These are phyloP conservation scores for Anarrhichthys ocellatus DNA, from an alignment of 2,113 vertebrate genomes.

Conservation along the genomic window DNA sequence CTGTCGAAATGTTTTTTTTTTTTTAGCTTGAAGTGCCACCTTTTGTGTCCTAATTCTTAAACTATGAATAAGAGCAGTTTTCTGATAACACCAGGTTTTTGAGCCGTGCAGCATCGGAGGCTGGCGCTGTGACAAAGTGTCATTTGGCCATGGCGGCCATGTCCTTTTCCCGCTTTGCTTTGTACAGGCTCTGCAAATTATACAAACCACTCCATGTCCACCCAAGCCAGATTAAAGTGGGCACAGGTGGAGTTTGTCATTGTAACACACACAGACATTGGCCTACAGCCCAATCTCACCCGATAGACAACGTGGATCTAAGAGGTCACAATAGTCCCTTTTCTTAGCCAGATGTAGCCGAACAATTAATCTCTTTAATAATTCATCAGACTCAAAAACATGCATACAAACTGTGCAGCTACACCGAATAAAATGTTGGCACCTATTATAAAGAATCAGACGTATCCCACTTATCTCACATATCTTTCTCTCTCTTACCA, in stretches of 20 bases:
- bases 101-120: neutral
- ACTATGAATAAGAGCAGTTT: slow-evolving; percentile 27
- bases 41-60: slow-evolving; percentile 38
- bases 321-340: slow-evolving; percentile 28
- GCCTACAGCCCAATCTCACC: slow-evolving; percentile 7
- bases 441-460: neutral
- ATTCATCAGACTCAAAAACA: slow-evolving; percentile 41
- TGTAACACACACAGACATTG: neutral
- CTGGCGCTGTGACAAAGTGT: slow-evolving; percentile 41
- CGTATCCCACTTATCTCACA: neutral
- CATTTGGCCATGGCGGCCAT: slow-evolving; percentile 54
- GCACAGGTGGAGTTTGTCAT: slow-evolving; percentile 51
- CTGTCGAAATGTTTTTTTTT: slow-evolving; percentile 49
- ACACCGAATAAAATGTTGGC: neutral
- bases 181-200: slow-evolving; percentile 30
- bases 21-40: slow-evolving; percentile 48
- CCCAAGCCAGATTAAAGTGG: slow-evolving; percentile 40
- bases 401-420: neutral
- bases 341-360: slow-evolving; percentile 15
- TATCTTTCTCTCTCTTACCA: neutral
- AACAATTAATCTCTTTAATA: slow-evolving; percentile 36
- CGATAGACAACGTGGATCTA: slow-evolving; percentile 19
- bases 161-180: slow-evolving; percentile 23
- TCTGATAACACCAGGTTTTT: slow-evolving; percentile 1
- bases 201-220: slow-evolving; percentile 46